These are phyloP conservation scores for Tipula unca DNA, from an alignment of 2,888 invertebrate species.

Conservation along the genomic window DNA sequence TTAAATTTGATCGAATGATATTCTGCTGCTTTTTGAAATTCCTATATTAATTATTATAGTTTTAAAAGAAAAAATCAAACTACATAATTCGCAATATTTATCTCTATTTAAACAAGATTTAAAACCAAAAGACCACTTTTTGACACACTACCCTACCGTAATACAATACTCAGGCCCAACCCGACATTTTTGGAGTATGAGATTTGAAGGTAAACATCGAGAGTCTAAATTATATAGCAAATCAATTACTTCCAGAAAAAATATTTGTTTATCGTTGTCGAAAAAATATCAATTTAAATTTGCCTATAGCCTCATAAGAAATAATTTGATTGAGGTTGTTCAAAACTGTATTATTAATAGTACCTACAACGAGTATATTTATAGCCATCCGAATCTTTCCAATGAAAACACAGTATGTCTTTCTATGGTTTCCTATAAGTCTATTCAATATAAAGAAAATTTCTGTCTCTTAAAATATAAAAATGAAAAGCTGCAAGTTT, in stretches of 20 bases:
- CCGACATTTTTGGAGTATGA: slow-evolving; percentile 24
- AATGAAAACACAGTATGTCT: not conserved
- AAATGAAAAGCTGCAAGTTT: not conserved
- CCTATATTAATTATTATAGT: not conserved
- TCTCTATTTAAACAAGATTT: slow-evolving; percentile 23
- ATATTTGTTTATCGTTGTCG: too few species aligned
- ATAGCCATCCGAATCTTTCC: not conserved
- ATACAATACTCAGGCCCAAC: slow-evolving; percentile 24
- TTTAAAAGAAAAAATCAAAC: too few species aligned
- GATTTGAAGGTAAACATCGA: slow-evolving; percentile 25
- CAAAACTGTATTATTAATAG: not conserved
- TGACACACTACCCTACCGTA: slow-evolving; percentile 24
- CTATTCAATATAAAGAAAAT: not conserved
- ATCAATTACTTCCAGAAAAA: not conserved
- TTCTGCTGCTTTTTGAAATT: slow-evolving; percentile 22
- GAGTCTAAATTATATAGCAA: not conserved
- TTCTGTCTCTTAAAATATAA: not conserved
- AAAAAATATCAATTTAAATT: not conserved
- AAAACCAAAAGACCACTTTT: slow-evolving; percentile 25
- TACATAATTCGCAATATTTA: too few species aligned
- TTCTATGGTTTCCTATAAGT: not conserved
- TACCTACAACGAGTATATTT: too few species aligned
- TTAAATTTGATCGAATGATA: slow-evolving; percentile 1
- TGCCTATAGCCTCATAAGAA: not conserved
- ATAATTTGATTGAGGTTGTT: not conserved